These are phyloP conservation scores for Aphidius colemani DNA, from an alignment of 2,888 invertebrate species.

Conservation along the genomic window DNA sequence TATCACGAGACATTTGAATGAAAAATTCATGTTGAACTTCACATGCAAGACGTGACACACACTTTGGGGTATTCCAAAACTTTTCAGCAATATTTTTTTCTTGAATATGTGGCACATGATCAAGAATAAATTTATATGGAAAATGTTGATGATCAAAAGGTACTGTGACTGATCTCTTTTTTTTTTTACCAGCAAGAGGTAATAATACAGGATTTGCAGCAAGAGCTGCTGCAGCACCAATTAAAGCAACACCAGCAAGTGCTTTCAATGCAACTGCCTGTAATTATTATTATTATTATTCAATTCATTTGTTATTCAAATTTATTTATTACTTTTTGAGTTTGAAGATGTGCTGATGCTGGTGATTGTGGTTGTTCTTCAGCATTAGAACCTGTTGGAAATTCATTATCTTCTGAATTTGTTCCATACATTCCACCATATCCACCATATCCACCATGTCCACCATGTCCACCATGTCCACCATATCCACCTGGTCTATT, in stretches of 20 bases:
- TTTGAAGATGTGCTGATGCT: not conserved
- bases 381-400: conserved; percentile 21
- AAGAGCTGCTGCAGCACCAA: conserved; percentile 82
- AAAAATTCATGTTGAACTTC: conserved; percentile 52
- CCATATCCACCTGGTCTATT: conserved; percentile 31
- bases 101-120: conserved; percentile 19
- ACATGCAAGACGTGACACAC: conserved; percentile 54
- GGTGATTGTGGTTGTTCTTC: conserved; percentile 15
- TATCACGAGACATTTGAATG: conserved; percentile 36
- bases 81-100: conserved; percentile 28
- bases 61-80: conserved; percentile 46
- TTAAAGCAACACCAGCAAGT: conserved; percentile 74
- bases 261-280: conserved; percentile 70
- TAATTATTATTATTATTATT: conserved; percentile 36
- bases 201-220: conserved; percentile 78
- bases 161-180: conserved; percentile 58
- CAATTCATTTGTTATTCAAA: too few relatives aligned
- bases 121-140: conserved; percentile 21
- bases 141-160: conserved; percentile 14
- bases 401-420: conserved; percentile 42
- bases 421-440: conserved; percentile 43
- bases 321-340: conserved; percentile 1
- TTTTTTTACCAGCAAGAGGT: conserved; percentile 70
- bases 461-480: too few relatives aligned
- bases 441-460: conserved; percentile 31